phyloP scores from a whole-genome alignment of 1,140 invertebrate genomes.

The Brachionus rotundiformis region DNA sequence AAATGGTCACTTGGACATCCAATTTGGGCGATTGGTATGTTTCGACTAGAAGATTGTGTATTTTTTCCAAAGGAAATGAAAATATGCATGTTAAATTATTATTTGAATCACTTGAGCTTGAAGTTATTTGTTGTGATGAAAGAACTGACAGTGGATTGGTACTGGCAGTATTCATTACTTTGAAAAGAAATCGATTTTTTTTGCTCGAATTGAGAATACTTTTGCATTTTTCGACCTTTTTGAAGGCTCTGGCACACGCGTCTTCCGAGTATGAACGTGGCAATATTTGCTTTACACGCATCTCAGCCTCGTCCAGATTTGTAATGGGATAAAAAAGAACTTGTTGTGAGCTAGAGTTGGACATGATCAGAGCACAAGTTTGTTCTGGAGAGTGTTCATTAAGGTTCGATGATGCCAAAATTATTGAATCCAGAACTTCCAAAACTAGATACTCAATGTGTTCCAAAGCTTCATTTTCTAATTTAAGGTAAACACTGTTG shows the following conservation, averaged over 20 bases:
- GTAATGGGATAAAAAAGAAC: constrained; percentile 35
- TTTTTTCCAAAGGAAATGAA: constrained; percentile 22
- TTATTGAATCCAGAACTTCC: constrained; percentile 25
- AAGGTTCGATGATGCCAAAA: constrained; percentile 25
- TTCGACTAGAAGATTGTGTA: constrained; percentile 7
- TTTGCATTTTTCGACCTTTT: constrained; percentile 33
- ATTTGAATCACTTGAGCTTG: background rate
- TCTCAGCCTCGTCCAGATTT: constrained; percentile 36
- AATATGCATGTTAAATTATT: constrained; percentile 25
- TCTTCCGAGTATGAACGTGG: constrained; percentile 27
- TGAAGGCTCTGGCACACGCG: background rate
- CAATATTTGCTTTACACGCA: constrained; percentile 12
- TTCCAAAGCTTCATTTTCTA: constrained; percentile 43
- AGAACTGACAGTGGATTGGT: background rate
- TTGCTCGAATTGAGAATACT: background rate
- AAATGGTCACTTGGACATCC: constrained; percentile 40
- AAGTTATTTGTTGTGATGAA: constrained; percentile 18
- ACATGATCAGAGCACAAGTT: constrained; percentile 10
- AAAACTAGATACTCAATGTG: constrained; percentile 28
- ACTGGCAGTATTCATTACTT: background rate
- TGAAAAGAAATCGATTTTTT: constrained; percentile 21
- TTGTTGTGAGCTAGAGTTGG: constrained; percentile 1
- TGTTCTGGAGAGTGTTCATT: background rate
- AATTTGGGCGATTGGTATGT: constrained; percentile 11
- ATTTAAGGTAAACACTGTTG: background rate